A percentile compares a stretch with the other conserved stretches of the same genome.
phyloP scores from a whole-genome alignment of 2,797 vertebrate species.

The Manis javanica region DNA sequence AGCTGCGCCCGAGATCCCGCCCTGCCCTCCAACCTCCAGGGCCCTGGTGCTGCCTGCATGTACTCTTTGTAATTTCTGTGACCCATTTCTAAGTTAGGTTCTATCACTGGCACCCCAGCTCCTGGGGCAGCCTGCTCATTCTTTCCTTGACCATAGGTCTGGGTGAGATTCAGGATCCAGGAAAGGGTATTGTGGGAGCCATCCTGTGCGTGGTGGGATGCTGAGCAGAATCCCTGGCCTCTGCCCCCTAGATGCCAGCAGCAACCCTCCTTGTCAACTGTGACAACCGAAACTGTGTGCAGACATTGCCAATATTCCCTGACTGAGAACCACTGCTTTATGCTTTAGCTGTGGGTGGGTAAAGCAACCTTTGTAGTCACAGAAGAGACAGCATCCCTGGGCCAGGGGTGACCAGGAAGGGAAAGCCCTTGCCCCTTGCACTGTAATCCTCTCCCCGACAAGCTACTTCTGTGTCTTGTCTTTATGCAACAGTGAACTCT shows the following conservation, averaged over 20 bases:
- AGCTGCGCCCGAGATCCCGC: not conserved
- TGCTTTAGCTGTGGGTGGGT: too few species aligned
- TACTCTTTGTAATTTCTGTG: not conserved
- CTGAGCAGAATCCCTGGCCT: not conserved
- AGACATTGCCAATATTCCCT: not conserved
- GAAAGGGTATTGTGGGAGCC: not conserved
- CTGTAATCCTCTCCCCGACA: conserved; percentile 6
- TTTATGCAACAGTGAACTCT: not conserved
- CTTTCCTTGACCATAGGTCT: not conserved
- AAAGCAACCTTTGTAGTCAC: not conserved
- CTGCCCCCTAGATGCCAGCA: not conserved
- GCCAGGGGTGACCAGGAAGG: not conserved
- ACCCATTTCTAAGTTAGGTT: not conserved
- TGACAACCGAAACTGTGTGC: not conserved
- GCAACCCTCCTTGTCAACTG: not conserved
- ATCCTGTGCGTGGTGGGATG: not conserved
- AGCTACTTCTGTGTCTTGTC: not conserved
- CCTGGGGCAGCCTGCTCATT: not conserved
- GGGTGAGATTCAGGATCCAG: not conserved
- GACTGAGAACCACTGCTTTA: not conserved
- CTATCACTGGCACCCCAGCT: not conserved
- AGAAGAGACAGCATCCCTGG: not conserved
- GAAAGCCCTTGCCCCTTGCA: not conserved
- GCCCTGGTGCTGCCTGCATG: not conserved
- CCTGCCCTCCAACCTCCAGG: not conserved